Base-by-base conservation (phyloP, 1,140 invertebrate species). In the Bicyclus anynana region DNA sequence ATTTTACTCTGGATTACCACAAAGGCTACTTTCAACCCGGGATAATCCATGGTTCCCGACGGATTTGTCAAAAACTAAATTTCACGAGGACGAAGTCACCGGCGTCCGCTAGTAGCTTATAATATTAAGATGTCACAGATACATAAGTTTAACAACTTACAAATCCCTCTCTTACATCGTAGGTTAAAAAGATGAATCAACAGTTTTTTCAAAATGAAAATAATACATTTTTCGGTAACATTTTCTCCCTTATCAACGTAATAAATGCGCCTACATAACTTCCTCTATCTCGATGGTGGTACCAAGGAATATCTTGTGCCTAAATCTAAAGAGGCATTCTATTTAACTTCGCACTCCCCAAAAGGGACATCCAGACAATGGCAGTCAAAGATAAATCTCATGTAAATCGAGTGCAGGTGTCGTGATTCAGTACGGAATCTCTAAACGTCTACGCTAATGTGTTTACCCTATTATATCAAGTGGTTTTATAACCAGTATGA, bases 401-500 rank as follows among this genome's bases (percentile, higher is more conserved):
- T 65, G 67, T 64, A 75, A 75, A 75, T 72, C 64, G 65, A 65
- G 69, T 76, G 63, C 73, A 82, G 79, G 77, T 80, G 79, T 69
- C 62, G 69, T 71, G 74, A 74, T 74, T 82, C 74, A 61, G 71
- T 70, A 67, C 70, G 65, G 44, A 67, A 67, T 67, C 67, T 69
- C 67, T 47, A 65, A 69, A 61, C 62, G 66, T 77, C 61, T 63
- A 62, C 51, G 63, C 74, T 79, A 74, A 79, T 79, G 76, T 79
- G 74, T 77, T 79, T 77, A 79, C 74, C 69, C 64, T 74, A 79
- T 79, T 79, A 77, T 72, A 72, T 55, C 65, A 62, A 65, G 53
- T 65, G 64, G 56, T 68, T 70, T 72, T 60, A 65, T 54, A 64
- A 42, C 67, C 65, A 67, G 29, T 33, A 33, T 48, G 37, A 21